phyloP scores from a whole-genome alignment of 1,140 invertebrate genomes.

The Holcopasites calliopsidis region DNA sequence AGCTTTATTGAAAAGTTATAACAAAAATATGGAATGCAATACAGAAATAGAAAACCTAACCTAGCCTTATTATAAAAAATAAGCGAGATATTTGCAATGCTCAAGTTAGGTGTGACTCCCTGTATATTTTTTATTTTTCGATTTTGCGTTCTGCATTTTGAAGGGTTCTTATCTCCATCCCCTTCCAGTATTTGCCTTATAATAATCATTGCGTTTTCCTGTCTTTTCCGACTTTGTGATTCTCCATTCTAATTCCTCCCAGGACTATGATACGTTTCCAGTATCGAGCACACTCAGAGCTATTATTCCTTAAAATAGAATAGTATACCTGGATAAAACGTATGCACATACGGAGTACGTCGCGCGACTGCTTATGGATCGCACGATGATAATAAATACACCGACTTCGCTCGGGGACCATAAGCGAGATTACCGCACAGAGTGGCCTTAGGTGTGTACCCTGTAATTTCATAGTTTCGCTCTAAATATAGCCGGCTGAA shows the following conservation, averaged over 20 bases:
- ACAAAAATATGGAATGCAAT: too few species aligned
- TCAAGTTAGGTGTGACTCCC: too few species aligned
- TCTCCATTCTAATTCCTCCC: background rate
- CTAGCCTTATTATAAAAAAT: too few species aligned
- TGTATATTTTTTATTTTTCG: too few species aligned
- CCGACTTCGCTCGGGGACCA: background rate
- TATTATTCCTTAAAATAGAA: conserved; percentile 11
- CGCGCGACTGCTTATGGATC: background rate
- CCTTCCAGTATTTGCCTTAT: too few species aligned
- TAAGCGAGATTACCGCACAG: background rate
- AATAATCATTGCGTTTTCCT: too few species aligned
- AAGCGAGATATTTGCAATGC: too few species aligned
- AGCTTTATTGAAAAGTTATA: too few species aligned
- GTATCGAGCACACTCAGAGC: background rate
- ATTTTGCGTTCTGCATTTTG: too few species aligned
- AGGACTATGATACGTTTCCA: background rate
- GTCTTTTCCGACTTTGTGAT: background rate
- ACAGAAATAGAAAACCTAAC: too few species aligned
- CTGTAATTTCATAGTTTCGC: background rate
- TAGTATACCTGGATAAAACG: background rate
- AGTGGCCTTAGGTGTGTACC: background rate
- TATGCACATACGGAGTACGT: background rate
- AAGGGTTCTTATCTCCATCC: too few species aligned
- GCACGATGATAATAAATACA: background rate
- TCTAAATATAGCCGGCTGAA: background rate